Base-by-base conservation (phyloP, 2,797 vertebrate genomes). In the Sebastes vulpes region DNA sequence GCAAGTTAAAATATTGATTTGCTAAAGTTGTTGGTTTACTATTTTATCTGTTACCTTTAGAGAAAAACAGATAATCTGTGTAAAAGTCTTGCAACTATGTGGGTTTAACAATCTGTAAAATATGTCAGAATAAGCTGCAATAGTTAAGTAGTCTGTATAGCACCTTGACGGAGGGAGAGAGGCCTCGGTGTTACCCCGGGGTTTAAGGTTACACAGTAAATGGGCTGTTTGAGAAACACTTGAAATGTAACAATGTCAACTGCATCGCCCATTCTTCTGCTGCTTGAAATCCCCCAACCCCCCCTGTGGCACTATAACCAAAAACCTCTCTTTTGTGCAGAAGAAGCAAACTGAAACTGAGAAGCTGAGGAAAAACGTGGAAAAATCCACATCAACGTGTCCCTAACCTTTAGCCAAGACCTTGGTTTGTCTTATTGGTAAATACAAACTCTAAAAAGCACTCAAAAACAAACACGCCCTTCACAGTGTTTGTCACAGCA, bases 171-270 rank as follows among this genome's bases (percentile, higher is more conserved):
- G 75, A 56, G 81, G 84, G 79, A 79, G 75, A 21, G 79, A 77
- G 77, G 82, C 66, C 77, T 71, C 63, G 38, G 82, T 35, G 66
- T 87, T 90, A 79, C 89, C 46, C 71, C 21, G 21, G 65, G 81
- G 81, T 92, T 72, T 93, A 86, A 54, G 88, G 90, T 93, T 89
- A 93, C 91, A 86, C 67, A 46, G 61, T 89, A 90, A 93, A 92
- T 82, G 85, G 89, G 75, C 81, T 81, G 69, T 88, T 85, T 88
- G 77, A 93, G 88, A 90, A 93, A 91, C 84, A 90, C 89, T 93
- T 89, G 67, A 87, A 82, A 85, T 83, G 84, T 84, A 89, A 93
- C 89, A 90, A 92, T 89, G 81, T 94, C 84, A 90, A 90, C 84
- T 75, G 70, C 82, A 72, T 69, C 53, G 72, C n/a, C 79, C 31